Base-by-base conservation (phyloP, 2,113 vertebrate species). In the Trachemys scripta region DNA sequence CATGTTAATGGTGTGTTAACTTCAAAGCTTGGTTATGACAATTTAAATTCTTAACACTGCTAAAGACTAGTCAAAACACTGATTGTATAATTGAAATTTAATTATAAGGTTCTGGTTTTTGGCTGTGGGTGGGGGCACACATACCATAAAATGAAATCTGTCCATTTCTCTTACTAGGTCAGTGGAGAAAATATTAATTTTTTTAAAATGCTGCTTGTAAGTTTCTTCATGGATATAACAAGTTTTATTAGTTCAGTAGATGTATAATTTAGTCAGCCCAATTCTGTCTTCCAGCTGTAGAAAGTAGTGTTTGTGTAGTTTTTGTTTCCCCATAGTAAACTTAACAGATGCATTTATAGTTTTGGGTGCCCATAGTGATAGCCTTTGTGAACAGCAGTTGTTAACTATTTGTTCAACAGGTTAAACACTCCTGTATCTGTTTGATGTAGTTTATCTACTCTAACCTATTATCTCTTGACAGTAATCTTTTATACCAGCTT, bases 1-100 rank as follows among this genome's bases (percentile, higher is more conserved):
- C 5, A 72, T 72, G 35, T 89, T 94, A 93, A 53, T 83, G 72
- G 62, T n/a, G 19, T 93, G 85, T 92, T 96, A 94, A 87, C 17
- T 12, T 94, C 80, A 90, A 82, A 88, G 65, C 53, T 90, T 95
- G 69, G 82, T 93, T 94, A 42, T 75, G 17, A 83, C 27, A 91
- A 47, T 93, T 95, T 94, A 90, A 92, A 92, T 95, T 88, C 83
- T 88, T 87, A 49, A 82, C 45, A 8, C 75, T 94, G 88, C 35
- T 65, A 79, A 95, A 90, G 50, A 42, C 14, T 35, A 56, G 76
- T 69, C 80, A 88, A 88, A 96, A 88, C 89, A 59, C 56, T 89
- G 49, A 83, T 93, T 83, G 16, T 6, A 81, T 0, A 2, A 1
- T 6, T 88, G 84, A 20, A 83, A 86, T 20, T 78, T 69, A 45